phyloP scores from a whole-genome alignment of 2,888 invertebrate species.

The Megalurothrips usitatus region DNA sequence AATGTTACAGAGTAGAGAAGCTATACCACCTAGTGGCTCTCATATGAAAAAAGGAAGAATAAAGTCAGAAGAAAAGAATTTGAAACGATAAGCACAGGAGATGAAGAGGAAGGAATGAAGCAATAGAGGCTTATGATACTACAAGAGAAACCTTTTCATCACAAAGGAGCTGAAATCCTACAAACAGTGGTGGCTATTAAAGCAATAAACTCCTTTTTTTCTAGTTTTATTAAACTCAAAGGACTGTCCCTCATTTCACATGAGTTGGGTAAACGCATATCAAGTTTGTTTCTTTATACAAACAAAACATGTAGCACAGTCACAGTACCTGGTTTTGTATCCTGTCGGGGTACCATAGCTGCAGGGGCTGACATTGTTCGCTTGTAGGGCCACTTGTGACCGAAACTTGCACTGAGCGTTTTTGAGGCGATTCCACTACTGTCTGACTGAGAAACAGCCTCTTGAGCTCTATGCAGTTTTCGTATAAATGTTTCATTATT shows the following conservation, averaged over 20 bases:
- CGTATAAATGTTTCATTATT: slow-evolving; percentile 79
- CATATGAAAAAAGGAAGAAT: neutral
- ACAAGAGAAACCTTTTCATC: neutral
- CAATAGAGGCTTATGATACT: neutral
- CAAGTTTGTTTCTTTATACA: neutral
- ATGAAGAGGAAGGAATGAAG: slow-evolving; percentile 18
- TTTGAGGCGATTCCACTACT: slow-evolving; percentile 59
- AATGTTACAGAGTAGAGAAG: neutral
- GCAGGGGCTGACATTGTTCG: slow-evolving; percentile 91
- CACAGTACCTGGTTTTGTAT: slow-evolving; percentile 55
- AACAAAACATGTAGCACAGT: neutral
- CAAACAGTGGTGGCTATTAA: neutral
- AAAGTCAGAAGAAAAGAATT: neutral
- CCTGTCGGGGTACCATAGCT: slow-evolving; percentile 69
- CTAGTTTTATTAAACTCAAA: neutral
- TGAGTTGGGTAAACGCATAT: neutral
- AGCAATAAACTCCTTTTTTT: neutral
- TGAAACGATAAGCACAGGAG: neutral
- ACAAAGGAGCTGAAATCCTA: neutral
- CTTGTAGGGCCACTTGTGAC: slow-evolving; percentile 92
- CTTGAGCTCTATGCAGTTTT: slow-evolving; percentile 83
- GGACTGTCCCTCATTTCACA: neutral
- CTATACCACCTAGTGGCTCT: neutral
- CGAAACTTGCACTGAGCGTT: slow-evolving; percentile 81
- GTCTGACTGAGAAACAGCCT: slow-evolving; percentile 74